Conservation (phyloP, 2,113 vertebrate species). For the Colistium nudipinnis region DNA sequence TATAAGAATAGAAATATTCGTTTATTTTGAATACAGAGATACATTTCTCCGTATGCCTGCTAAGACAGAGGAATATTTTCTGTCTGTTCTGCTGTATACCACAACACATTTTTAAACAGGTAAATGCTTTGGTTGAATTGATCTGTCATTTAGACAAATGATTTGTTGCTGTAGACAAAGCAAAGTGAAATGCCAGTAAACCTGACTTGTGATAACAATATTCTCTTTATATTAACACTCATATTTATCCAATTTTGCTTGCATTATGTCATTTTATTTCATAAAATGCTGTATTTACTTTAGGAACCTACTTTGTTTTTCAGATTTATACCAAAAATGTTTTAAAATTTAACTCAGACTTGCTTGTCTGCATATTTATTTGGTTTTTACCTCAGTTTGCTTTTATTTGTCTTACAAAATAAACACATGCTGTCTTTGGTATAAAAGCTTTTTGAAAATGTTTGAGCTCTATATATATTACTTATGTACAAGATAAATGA, state of each 20-base stretch:
- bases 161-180: conserved; percentile 47
- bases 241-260: conserved; percentile 44
- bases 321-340: conserved; percentile 3
- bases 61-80: conserved; percentile 45
- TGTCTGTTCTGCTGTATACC: conserved; percentile 53
- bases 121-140: background rate
- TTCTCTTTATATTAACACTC: conserved; percentile 48
- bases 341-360: background rate
- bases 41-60: conserved; percentile 3
- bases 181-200: conserved; percentile 43
- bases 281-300: conserved; percentile 36
- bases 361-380: conserved; percentile 41
- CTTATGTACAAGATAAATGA: conserved; percentile 39
- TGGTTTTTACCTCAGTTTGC: conserved; percentile 7
- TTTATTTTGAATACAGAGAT: conserved; percentile 1
- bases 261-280: conserved; percentile 21
- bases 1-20: background rate
- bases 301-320: conserved; percentile 6
- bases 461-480: conserved; percentile 23
- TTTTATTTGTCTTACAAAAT: background rate
- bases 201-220: background rate
- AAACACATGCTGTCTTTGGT: background rate
- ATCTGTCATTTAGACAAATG: conserved; percentile 11
- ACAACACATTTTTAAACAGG: conserved; percentile 1
- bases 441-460: conserved; percentile 20